Evolutionary conservation across 1,140 invertebrate genomes (phyloP), one percentile per base, ranked within the genome.

Genomic region (Sarcophaga peregrina): DNA sequence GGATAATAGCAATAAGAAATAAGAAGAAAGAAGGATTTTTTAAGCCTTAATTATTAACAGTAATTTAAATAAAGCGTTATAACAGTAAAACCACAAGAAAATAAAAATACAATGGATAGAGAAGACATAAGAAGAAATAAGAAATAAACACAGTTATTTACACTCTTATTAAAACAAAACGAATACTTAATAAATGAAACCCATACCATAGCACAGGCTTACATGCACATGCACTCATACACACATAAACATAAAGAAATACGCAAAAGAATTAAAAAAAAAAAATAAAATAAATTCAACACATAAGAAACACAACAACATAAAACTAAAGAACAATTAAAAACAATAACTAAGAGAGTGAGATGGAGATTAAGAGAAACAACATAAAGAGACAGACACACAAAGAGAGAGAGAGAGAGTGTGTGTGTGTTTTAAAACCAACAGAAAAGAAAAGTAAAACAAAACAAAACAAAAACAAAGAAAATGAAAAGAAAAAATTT

Each of bases 331-430:
- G 1, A 74, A 20, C 11, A 74, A 45, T 13, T 37, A 74, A 25
- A 74, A 74, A 45, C 11, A 8, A 9, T 20, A 73, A 73, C 25
- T n/a, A 73, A 73, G 0, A 37, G 11, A 73, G 11, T 37, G 17
- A 17, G 2, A 15, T 73, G 11, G 1, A 20, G n/a, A 25, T 20
- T 8, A 68, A 68, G 17, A 68, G 20, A 17, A 68, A 62, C 15
- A 17, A 62, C 15, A 62, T 5, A 62, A 62, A 17, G 17, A 62
- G 17, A 62, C 58, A 68, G 8, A 17, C 87, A 91, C 83, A 82
- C 8, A 75, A 47, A 46, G 1, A 68, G 9, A 68, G 6, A 68
- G 11, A 75, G 37, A 46, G 10, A 47, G 52, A 11, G 10, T 3
- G 72, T 4, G 17, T 4, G 17, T 20, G 72, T 45, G 10, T 17